Evolutionary conservation across 2,888 invertebrate species (phyloP), one percentile per base, ranked within the genome.

Genomic region (Andrena dorsata): DNA sequence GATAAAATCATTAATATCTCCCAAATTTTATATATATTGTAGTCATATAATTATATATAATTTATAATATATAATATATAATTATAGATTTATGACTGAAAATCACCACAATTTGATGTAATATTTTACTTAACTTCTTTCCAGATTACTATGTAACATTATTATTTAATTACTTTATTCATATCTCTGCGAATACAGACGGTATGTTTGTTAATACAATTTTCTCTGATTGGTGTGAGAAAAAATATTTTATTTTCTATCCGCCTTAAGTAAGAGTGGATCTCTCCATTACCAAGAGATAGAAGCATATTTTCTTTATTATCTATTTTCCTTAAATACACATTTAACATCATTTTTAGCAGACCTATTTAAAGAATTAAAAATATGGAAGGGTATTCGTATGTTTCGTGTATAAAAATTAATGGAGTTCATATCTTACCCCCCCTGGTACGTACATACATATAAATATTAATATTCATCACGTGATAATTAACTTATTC

Each of bases 351-450:
- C 4, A 51, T 49, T 80, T 75, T 76, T 76, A 71, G 49, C 69
- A 66, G 49, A 56, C 68, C 64, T 49, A 3, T 71, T 63, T 64
- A 71, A 76, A 73, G 35, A 56, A 26, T 56, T 76, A 75, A 73
- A 80, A 80, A 60, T 68, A 88, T 90, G 90, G 89, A 88, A 64
- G 76, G 61, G 20, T 28, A 81, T 32, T 72, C 88, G 35, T 96
- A 96, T 91, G 94, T 95, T 74, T 97, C 97, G 63, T 96, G 96
- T 89, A 97, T 97, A 92, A 96, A 96, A 95, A 95, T 97, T 86
- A 96, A 96, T 93, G 97, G 97, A 76, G 94, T 95, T 69, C 96
- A 97, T 26, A 96, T 97, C 85, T 95, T 97, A 82, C 97, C 97
- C 71, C 97, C 97, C 64, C 94, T 97, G 94, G 97, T 97, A 94